Percentiles rank a stretch among this genome's conserved stretches.
phyloP scores from a whole-genome alignment of 2,113 vertebrate species.

The Strix aluco region DNA sequence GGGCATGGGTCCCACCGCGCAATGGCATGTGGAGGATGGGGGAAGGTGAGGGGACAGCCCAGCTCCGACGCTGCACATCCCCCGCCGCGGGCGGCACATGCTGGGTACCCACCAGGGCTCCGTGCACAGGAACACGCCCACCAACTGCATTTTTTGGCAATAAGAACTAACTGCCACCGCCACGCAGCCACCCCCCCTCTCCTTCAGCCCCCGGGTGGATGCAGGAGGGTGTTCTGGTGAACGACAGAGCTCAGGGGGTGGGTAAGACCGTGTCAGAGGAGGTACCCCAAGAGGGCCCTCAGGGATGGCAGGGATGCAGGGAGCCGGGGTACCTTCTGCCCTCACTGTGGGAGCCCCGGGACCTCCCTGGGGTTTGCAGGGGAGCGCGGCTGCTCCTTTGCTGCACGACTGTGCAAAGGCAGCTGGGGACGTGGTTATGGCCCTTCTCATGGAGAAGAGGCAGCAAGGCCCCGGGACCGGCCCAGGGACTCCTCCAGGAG shows the following conservation, averaged over 20 bases:
- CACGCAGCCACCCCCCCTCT: accelerated
- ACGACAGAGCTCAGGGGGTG: background rate
- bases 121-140: accelerated
- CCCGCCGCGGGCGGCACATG: accelerated
- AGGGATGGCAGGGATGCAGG: too few species aligned
- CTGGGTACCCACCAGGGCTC: background rate
- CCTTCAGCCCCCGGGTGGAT: accelerated
- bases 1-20: accelerated
- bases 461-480: background rate
- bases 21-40: too few species aligned
- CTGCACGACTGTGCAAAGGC: background rate
- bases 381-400: background rate
- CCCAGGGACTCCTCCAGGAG: background rate
- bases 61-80: accelerated
- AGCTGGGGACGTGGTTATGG: accelerated
- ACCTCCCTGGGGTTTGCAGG: background rate
- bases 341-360: background rate
- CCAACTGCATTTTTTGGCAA: accelerated
- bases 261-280: accelerated
- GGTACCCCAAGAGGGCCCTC: background rate
- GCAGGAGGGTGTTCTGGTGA: background rate
- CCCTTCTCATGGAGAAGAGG: background rate
- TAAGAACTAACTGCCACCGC: background rate
- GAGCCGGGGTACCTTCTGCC: background rate
- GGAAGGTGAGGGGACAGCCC: background rate